A percentile compares a stretch with the other conserved stretches of the same genome.
These are phyloP conservation scores for Rhimphoctona megacephalus DNA, from an alignment of 2,888 invertebrate genomes.

Conservation along the genomic window DNA sequence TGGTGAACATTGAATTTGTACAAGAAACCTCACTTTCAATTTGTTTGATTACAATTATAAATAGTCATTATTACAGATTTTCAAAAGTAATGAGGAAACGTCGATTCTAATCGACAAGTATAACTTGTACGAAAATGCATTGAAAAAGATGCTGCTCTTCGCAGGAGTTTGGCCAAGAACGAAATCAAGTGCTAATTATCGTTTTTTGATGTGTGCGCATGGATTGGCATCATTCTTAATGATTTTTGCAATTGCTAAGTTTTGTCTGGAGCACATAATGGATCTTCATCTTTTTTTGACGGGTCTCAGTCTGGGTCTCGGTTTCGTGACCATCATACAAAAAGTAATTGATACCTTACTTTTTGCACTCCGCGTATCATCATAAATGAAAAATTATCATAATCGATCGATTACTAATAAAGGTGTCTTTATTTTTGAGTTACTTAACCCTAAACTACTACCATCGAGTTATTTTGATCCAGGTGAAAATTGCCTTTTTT, in stretches of 20 bases:
- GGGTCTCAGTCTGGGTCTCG: slow-evolving; percentile 63
- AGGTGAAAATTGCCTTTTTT: no score
- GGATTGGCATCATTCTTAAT: slow-evolving; percentile 10
- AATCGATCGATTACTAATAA: not conserved
- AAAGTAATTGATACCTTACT: not conserved
- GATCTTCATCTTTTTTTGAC: slow-evolving; percentile 66
- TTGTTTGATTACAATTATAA: not conserved
- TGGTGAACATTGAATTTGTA: not conserved
- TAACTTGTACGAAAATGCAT: slow-evolving; percentile 13
- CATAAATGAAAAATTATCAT: not conserved
- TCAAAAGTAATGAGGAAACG: slow-evolving; percentile 13
- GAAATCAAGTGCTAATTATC: slow-evolving; percentile 20
- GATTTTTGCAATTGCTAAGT: slow-evolving; percentile 53
- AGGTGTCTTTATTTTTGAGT: not conserved
- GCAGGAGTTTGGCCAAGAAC: slow-evolving; percentile 63
- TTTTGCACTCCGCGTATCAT: not conserved
- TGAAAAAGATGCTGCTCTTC: slow-evolving; percentile 52
- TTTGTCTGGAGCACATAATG: slow-evolving; percentile 52
- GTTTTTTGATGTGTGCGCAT: slow-evolving; percentile 30
- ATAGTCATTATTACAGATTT: not conserved
- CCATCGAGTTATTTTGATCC: no score
- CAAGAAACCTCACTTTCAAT: not conserved
- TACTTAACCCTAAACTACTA: no score
- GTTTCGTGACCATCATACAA: slow-evolving; percentile 47
- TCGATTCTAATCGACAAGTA: slow-evolving; percentile 26